Evolutionary conservation across 1,140 invertebrate species (phyloP).

Genomic region (Tetramorium alpestre): DNA sequence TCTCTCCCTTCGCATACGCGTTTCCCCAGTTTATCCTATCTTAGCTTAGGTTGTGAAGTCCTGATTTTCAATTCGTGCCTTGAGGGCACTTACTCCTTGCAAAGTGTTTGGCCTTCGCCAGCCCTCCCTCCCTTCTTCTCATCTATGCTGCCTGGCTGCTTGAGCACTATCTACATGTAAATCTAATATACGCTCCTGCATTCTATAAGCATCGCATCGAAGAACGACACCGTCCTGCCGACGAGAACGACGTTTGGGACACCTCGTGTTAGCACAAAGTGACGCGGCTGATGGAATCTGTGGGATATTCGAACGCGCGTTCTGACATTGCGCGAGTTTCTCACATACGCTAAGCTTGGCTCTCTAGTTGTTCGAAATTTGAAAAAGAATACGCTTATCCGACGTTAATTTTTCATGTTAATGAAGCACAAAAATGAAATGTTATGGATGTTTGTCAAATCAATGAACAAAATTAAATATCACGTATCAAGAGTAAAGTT

Average conservation of each 20-base stretch:
- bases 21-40: constrained; percentile 76
- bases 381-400: background rate
- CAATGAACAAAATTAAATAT: background rate
- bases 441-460: background rate
- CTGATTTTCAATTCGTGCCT: constrained; percentile 77
- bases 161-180: constrained; percentile 79
- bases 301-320: constrained; percentile 60
- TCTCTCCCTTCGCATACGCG: constrained; percentile 10
- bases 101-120: constrained; percentile 70
- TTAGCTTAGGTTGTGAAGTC: constrained; percentile 71
- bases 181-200: constrained; percentile 75
- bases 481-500: background rate
- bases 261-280: constrained; percentile 55
- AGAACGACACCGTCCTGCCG: constrained; percentile 43
- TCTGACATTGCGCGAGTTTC: background rate
- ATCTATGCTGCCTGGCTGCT: constrained; percentile 64
- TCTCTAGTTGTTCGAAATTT: background rate
- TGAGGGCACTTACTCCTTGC: constrained; percentile 58
- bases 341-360: constrained; percentile 20
- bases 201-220: constrained; percentile 66
- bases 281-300: constrained; percentile 67
- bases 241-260: constrained; percentile 58
- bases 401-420: background rate
- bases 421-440: background rate
- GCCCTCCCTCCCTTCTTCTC: constrained; percentile 35